These are phyloP conservation scores for Temnopleurus reevesii DNA, from an alignment of 53 echinoderm and acorn worm species.

Conservation along the genomic window DNA sequence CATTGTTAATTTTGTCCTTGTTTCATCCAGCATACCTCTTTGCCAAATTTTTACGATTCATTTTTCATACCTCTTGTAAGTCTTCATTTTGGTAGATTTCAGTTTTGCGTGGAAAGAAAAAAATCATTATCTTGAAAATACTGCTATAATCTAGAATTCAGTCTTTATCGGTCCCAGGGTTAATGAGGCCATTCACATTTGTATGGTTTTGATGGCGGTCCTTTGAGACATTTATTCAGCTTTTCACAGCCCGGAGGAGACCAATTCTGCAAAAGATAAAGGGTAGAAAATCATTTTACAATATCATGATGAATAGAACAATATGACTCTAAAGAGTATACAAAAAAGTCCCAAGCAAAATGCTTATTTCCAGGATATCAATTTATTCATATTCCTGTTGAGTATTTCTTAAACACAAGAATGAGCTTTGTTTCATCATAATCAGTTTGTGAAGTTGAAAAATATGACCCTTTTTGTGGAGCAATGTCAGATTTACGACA, in stretches of 20 bases:
- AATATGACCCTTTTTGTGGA: too few species aligned
- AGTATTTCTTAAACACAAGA: too few species aligned
- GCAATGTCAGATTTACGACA: too few species aligned
- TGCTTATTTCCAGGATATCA: not conserved
- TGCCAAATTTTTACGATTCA: too few species aligned
- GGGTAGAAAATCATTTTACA: not conserved
- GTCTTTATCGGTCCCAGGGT: not conserved
- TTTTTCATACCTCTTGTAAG: too few species aligned
- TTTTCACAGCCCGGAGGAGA: constrained; percentile 95
- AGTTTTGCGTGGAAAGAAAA: too few species aligned
- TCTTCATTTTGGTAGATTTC: too few species aligned
- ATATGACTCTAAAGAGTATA: not conserved
- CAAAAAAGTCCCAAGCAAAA: not conserved
- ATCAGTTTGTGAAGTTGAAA: too few species aligned
- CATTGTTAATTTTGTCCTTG: not conserved
- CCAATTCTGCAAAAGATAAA: constrained; percentile 72
- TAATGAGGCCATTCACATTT: constrained; percentile 89
- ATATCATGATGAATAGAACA: too few species aligned
- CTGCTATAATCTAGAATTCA: not conserved
- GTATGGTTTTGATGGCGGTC: constrained; percentile 76
- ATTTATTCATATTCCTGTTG: too few species aligned
- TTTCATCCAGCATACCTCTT: too few species aligned
- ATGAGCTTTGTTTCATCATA: too few species aligned
- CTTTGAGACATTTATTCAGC: constrained; percentile 80
- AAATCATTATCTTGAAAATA: not conserved